These are phyloP conservation scores for Pampus argenteus DNA, from an alignment of 2,797 vertebrate species.

Conservation along the genomic window DNA sequence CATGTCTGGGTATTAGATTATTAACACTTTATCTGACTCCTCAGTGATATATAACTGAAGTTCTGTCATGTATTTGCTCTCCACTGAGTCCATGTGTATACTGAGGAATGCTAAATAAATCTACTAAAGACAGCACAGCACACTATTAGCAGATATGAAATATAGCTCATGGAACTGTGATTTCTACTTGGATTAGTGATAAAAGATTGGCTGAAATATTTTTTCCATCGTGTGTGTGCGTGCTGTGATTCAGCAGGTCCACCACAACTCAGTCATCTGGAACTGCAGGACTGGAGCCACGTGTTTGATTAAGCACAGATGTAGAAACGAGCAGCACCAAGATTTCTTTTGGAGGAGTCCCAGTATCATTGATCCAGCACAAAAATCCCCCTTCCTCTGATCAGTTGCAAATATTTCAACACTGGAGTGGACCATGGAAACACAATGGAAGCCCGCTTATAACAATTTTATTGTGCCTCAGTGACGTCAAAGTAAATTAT, in stretches of 20 bases:
- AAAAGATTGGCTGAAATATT: constrained; percentile 32
- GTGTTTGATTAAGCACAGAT: constrained; percentile 74
- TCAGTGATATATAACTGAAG: constrained; percentile 3
- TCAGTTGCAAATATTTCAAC: constrained; percentile 14
- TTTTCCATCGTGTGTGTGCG: constrained; percentile 57
- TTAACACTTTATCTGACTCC: constrained; percentile 20
- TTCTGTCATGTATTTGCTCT: neutral
- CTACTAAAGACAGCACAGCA: neutral
- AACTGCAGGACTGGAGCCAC: constrained; percentile 53
- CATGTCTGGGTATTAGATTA: constrained; percentile 14
- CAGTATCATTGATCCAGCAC: constrained; percentile 43
- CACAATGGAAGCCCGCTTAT: neutral
- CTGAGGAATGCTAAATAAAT: neutral
- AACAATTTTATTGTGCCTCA: neutral
- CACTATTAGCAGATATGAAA: constrained; percentile 30
- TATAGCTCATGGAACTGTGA: constrained; percentile 18
- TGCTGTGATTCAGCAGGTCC: constrained; percentile 78
- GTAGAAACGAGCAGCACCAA: constrained; percentile 56
- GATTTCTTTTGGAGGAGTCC: constrained; percentile 56
- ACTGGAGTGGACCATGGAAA: constrained; percentile 4
- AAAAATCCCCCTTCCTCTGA: constrained; percentile 31
- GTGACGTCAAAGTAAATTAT: constrained; percentile 24
- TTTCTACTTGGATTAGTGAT: constrained; percentile 39
- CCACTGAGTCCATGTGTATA: neutral
- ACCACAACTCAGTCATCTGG: constrained; percentile 76